Evolutionary conservation across 2,888 invertebrate genomes (phyloP).

Genomic region (Thereva unica): DNA sequence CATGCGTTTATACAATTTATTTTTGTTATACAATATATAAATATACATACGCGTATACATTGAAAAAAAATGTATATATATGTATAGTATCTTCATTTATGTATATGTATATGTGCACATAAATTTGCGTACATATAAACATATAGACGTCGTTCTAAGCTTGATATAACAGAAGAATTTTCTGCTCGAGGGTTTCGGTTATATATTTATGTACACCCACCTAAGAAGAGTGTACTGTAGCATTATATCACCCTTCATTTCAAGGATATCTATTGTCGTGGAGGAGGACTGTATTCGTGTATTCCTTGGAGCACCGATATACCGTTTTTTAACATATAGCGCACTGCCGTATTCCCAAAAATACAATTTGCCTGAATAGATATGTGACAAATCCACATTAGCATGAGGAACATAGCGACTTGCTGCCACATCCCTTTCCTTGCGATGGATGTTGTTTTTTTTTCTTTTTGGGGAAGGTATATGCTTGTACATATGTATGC

Average conservation of each 20-base stretch:
- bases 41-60: conserved; percentile 4
- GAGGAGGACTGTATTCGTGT: conserved; percentile 11
- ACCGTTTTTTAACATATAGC: conserved; percentile 20
- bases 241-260: conserved; percentile 7
- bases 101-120: not conserved
- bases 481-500: too few relatives aligned
- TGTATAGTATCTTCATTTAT: too few relatives aligned
- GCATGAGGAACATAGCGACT: conserved; percentile 32
- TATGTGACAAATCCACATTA: conserved; percentile 39
- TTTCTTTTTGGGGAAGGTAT: not conserved
- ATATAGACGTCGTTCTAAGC: not conserved
- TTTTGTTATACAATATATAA: conserved; percentile 10
- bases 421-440: conserved; percentile 17
- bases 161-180: conserved; percentile 33
- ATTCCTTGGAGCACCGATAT: conserved; percentile 17
- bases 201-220: not conserved
- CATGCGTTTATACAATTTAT: not conserved
- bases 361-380: conserved; percentile 39
- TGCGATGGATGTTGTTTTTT: conserved; percentile 1
- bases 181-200: conserved; percentile 28
- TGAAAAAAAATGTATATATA: too few relatives aligned
- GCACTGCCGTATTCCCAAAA: conserved; percentile 35
- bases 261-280: conserved; percentile 16
- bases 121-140: not conserved
- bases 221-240: conserved; percentile 8